Evolutionary conservation across 2,797 vertebrate genomes (phyloP).

Genomic region (Darevskia mixta): DNA sequence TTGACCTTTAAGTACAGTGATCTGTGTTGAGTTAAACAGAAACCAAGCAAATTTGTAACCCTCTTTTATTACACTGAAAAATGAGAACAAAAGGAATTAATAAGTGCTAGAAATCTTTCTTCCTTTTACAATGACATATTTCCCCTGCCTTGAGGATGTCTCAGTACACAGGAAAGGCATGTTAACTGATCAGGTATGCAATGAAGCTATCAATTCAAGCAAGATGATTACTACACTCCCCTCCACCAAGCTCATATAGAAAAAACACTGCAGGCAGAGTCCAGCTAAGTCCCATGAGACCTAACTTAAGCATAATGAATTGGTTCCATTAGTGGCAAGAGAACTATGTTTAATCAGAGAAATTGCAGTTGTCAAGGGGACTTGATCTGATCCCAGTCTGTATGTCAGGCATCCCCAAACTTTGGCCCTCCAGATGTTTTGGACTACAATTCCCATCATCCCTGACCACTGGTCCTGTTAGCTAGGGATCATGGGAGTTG

Average conservation of each 20-base stretch:
- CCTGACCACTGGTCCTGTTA: no score
- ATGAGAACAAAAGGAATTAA: not conserved
- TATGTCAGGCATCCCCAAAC: no score
- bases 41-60: not conserved
- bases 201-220: not conserved
- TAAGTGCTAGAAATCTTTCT: not conserved
- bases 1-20: not conserved
- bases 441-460: no score
- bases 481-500: no score
- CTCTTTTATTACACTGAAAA: constrained; percentile 14
- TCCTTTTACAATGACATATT: not conserved
- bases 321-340: not conserved
- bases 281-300: not conserved
- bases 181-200: not conserved
- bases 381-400: not conserved
- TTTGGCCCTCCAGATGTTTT: no score
- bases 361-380: not conserved
- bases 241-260: not conserved
- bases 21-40: not conserved
- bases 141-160: not conserved
- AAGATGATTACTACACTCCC: not conserved
- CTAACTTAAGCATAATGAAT: not conserved
- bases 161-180: not conserved
- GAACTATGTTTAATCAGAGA: not conserved
- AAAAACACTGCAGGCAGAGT: not conserved